Evolutionary conservation across 1,140 invertebrate species (phyloP).

Genomic region (Tyrophagus putrescentiae): DNA sequence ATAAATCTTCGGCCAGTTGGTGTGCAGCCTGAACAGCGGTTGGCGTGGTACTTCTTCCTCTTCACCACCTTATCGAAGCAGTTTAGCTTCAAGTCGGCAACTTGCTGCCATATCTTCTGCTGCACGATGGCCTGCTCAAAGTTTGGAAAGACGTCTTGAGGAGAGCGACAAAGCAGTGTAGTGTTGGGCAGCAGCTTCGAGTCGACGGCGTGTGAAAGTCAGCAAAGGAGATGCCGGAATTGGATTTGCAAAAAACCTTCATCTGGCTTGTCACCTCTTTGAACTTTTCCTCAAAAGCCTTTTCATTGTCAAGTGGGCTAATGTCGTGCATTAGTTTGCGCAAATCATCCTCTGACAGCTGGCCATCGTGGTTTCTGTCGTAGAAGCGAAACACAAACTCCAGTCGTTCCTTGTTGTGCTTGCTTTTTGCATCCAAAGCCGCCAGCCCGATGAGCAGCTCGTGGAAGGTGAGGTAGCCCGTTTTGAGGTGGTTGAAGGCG

Average conservation of each 20-base stretch:
- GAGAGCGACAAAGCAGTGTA: too few relatives aligned
- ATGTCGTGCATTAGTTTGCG: not conserved
- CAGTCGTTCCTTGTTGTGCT: slow-evolving; percentile 39
- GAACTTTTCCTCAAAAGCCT: not conserved
- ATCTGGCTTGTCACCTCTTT: not conserved
- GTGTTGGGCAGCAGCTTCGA: not conserved
- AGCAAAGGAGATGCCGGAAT: not conserved
- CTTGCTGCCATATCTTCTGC: too few relatives aligned
- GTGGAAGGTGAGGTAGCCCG: slow-evolving; percentile 31
- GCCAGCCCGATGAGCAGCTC: slow-evolving; percentile 40
- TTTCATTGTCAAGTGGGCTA: not conserved
- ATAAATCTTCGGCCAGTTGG: too few relatives aligned
- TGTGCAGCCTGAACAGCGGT: too few relatives aligned
- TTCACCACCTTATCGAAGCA: too few relatives aligned
- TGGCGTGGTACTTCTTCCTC: too few relatives aligned
- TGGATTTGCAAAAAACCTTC: not conserved
- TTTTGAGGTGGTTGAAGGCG: slow-evolving; percentile 18
- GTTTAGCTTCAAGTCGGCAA: too few relatives aligned
- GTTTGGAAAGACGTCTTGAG: slow-evolving; percentile 32
- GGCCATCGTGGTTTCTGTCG: slow-evolving; percentile 38
- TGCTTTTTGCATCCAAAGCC: slow-evolving; percentile 38
- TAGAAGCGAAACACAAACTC: slow-evolving; percentile 44
- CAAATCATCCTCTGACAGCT: slow-evolving; percentile 25
- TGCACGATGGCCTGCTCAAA: too few relatives aligned
- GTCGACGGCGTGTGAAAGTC: not conserved